phyloP scores from a whole-genome alignment of 1,140 invertebrate species.

The Drosophila teissieri region DNA sequence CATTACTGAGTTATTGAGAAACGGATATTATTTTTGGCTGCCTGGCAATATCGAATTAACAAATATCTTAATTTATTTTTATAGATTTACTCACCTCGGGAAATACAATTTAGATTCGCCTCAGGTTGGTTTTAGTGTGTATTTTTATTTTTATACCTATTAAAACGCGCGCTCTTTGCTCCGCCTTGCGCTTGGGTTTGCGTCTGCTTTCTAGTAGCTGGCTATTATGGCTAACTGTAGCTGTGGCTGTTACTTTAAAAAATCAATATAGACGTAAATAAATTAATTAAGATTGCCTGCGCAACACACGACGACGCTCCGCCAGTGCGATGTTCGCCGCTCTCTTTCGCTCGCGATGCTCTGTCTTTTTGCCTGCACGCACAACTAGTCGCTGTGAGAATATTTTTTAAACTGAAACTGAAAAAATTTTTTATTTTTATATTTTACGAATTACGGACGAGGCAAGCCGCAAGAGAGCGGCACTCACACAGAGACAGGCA shows the following conservation, averaged over 20 bases:
- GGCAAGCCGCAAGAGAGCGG: slow-evolving; percentile 40
- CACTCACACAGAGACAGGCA: slow-evolving; percentile 13
- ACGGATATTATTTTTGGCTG: slow-evolving; percentile 35
- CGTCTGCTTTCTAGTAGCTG: slow-evolving; percentile 27
- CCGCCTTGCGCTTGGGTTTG: slow-evolving; percentile 2
- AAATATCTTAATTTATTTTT: slow-evolving; percentile 53
- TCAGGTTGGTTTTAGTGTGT: slow-evolving; percentile 30
- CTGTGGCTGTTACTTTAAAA: slow-evolving; percentile 58
- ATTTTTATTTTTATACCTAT: slow-evolving; percentile 44
- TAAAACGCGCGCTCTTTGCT: slow-evolving; percentile 35
- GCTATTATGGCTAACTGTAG: slow-evolving; percentile 34
- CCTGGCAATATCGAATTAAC: slow-evolving; percentile 39
- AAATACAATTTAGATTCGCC: slow-evolving; percentile 34
- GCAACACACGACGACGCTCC: slow-evolving; percentile 30
- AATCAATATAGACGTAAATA: slow-evolving; percentile 64
- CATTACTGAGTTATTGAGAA: slow-evolving; percentile 16
- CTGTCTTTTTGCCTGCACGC: slow-evolving; percentile 24
- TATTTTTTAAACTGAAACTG: slow-evolving; percentile 57
- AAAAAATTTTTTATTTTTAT: slow-evolving; percentile 59
- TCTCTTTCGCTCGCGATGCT: slow-evolving; percentile 28
- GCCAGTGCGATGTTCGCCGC: slow-evolving; percentile 5
- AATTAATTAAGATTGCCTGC: slow-evolving; percentile 65
- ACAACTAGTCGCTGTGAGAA: slow-evolving; percentile 55
- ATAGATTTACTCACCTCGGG: slow-evolving; percentile 52
- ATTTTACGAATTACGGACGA: slow-evolving; percentile 53